A percentile compares a stretch with the other conserved stretches of the same genome.
Evolutionary conservation across 2,888 invertebrate species (phyloP).

Genomic region (Rhorus exstirpatorius): DNA sequence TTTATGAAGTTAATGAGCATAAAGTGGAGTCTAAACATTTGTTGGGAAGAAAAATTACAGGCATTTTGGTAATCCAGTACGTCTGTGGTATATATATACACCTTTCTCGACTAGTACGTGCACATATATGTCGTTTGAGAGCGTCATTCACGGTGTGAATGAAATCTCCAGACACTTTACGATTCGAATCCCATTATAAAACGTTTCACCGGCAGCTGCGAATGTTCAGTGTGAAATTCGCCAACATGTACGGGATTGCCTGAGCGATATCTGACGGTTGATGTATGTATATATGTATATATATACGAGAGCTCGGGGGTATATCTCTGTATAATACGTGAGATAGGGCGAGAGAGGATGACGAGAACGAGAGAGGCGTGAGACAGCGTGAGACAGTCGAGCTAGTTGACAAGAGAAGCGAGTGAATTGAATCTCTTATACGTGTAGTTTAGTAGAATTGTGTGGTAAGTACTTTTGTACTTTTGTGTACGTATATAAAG

Average conservation of each 20-base stretch:
- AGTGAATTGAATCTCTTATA: conserved; percentile 63
- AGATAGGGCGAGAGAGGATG: conserved; percentile 46
- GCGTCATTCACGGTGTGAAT: conserved; percentile 45
- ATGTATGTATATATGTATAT: too few relatives aligned
- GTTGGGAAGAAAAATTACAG: conserved; percentile 9
- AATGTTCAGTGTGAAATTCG: conserved; percentile 48
- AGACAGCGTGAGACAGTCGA: conserved; percentile 68
- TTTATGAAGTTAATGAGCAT: background rate
- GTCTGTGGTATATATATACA: background rate
- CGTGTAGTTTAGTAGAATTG: conserved; percentile 37
- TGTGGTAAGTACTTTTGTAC: conserved; percentile 38
- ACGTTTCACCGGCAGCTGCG: conserved; percentile 47
- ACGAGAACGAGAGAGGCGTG: conserved; percentile 63
- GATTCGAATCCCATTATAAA: conserved; percentile 53
- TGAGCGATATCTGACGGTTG: conserved; percentile 57
- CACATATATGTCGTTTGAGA: conserved; percentile 19
- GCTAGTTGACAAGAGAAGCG: conserved; percentile 61
- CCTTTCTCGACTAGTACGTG: background rate
- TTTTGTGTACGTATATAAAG: conserved; percentile 8
- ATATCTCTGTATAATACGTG: conserved; percentile 21
- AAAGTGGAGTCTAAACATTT: conserved; percentile 4
- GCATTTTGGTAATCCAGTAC: background rate
- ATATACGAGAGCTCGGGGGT: conserved; percentile 13
- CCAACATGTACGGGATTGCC: conserved; percentile 52
- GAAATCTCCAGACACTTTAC: conserved; percentile 48